These are phyloP conservation scores for Eulemur rubriventer DNA, from an alignment of 2,797 vertebrate species.

Conservation along the genomic window DNA sequence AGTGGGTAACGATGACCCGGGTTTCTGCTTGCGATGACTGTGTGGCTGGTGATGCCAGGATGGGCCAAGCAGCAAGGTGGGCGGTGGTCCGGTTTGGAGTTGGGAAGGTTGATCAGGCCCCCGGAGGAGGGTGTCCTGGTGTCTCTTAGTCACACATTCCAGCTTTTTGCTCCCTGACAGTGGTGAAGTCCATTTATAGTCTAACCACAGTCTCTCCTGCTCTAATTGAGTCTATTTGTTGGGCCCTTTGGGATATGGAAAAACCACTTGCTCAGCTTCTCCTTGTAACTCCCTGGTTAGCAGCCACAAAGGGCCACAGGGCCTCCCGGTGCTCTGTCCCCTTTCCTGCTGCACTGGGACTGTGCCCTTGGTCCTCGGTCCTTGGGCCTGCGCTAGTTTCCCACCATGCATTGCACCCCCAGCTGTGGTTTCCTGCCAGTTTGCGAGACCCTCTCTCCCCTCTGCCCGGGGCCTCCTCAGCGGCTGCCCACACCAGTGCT, in stretches of 20 bases:
- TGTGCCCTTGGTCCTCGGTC: background rate
- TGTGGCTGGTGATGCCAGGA: background rate
- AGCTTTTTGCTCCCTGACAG: background rate
- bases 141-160: background rate
- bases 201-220: background rate
- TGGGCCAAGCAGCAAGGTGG: background rate
- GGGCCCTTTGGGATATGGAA: slow-evolving; percentile 18
- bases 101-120: background rate
- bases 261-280: slow-evolving; percentile 14
- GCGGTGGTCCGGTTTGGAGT: background rate
- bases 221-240: background rate
- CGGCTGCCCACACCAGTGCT: background rate
- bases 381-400: background rate
- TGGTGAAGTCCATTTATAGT: background rate
- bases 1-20: background rate
- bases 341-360: background rate
- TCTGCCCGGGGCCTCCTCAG: background rate
- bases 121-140: background rate
- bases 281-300: slow-evolving; percentile 41
- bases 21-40: slow-evolving; percentile 22
- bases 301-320: background rate
- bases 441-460: background rate
- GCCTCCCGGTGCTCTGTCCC: background rate
- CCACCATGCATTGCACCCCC: too few relatives aligned
- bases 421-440: background rate